Evolutionary conservation across 2,888 invertebrate species (phyloP).

Genomic region (Sesia bembeciformis): DNA sequence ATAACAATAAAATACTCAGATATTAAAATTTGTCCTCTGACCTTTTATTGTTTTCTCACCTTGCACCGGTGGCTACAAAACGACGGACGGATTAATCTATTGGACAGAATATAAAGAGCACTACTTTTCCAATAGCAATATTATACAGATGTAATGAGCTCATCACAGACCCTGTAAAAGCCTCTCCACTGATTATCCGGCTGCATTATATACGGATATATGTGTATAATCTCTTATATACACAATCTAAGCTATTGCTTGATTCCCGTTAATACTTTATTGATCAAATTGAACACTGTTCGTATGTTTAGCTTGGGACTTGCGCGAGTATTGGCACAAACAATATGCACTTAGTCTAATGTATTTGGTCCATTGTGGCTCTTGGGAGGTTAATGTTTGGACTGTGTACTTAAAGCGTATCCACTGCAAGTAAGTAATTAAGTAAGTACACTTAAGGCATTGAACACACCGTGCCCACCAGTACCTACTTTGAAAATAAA

Average conservation of each 20-base stretch:
- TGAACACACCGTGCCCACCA: too few relatives aligned
- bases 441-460: too few relatives aligned
- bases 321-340: not conserved
- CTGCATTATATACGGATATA: conserved; percentile 12
- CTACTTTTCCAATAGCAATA: too few relatives aligned
- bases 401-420: not conserved
- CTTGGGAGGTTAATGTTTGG: not conserved
- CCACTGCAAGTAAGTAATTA: not conserved
- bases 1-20: too few relatives aligned
- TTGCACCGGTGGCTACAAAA: too few relatives aligned
- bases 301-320: not conserved
- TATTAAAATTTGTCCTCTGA: too few relatives aligned
- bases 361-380: not conserved
- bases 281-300: not conserved
- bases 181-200: conserved; percentile 22
- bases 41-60: too few relatives aligned
- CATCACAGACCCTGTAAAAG: too few relatives aligned
- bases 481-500: too few relatives aligned
- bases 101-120: too few relatives aligned
- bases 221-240: conserved; percentile 1
- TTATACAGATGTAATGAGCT: too few relatives aligned
- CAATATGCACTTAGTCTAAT: not conserved
- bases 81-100: too few relatives aligned
- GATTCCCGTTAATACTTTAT: conserved; percentile 8
- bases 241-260: conserved; percentile 8